Base-by-base conservation (phyloP, 2,113 vertebrate species). In the Empidonax alnorum region DNA sequence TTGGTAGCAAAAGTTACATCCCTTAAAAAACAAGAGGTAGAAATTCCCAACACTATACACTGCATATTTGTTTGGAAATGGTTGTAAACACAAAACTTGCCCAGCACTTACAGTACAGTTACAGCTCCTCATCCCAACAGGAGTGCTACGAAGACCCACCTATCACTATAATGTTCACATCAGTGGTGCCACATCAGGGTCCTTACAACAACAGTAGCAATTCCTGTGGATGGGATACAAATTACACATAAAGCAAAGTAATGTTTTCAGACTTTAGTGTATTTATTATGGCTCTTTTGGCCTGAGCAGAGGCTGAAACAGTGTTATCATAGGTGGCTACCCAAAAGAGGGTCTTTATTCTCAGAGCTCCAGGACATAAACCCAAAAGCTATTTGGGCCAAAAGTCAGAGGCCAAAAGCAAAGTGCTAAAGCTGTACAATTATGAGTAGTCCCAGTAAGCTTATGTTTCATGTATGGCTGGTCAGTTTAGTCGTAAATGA, bases 331-430 rank as follows among this genome's bases (percentile, higher is more conserved):
- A 14, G 31, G 14, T 10, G 28, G 14, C 22, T 66, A 9, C 13
- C 12, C 1, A 55, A 18, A 39, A 24, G 1, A 42, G 7, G 2
- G 2, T 16, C 9, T 61, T 41, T 37, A 23, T 74, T n/a, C 25
- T 27, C 24, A 1, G 8, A 77, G 4, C 47, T 33, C 9, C 33
- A 44, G 27, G 33, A 50, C 30, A 52, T 27, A 84, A 88, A 74
- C 10, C 18, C 42, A 46, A 42, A 91, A 86, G 9, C 14, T 46
- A 35, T 6, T 13, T 41, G 1, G 1, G 30, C 20, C 58, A 61
- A 68, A 89, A 83, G 13, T 10, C 21, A 30, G 9, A 68, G 27
- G 9, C 6, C 42, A 63, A 14, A 67, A 55, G 65, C 15, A 3
- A 79, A 86, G 5, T 4, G 14, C 41, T 46, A 30, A 80, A 58